Evolutionary conservation across 2,113 vertebrate genomes (phyloP), one percentile per base, ranked within the genome.

Genomic region (Ctenodactylus gundi): DNA sequence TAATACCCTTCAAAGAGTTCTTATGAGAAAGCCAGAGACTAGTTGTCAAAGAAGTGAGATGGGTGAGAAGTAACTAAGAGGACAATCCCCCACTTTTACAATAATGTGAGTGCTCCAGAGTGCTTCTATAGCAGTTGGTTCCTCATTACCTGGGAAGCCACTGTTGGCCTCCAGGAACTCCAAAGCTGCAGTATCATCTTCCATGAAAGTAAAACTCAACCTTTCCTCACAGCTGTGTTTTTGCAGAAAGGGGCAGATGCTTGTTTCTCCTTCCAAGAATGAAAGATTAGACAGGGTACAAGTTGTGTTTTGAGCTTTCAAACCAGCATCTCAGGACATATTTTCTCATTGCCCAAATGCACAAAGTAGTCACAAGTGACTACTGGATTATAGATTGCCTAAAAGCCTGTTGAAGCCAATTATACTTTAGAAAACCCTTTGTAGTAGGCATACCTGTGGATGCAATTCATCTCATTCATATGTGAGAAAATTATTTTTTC

Each of bases 391-490:
- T 73, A 73, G 17, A 39, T 90, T 70, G 8, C 41, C 91, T 89
- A 85, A 96, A 93, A 58, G 73, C 10, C 41, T 41, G 88, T 85
- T 94, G 41, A 0, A 64, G 41, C 17, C 18, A 29, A 60, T 77
- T 93, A 78, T 44, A 75, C 2, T 27, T 86, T 83, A 68, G 31
- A 83, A 85, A 29, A 64, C 89, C 12, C 12, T 84, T 83, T 91
- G 53, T 51, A 68, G 46, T 85, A 88, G 49, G 13, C 27, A 73
- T 1, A 82, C n/a, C 49, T 85, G 31, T 55, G 15, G 20, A n/a
- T 81, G 11, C 57, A 92, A 88, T 95, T 75, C 75, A 90, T 91
- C 17, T 93, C 17, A 44, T 77, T 87, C 36, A 62, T 55, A 64
- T 55, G 41, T 29, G 31, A 53, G 36, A 70, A 92, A 85, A 57